Conservation (phyloP, 1,140 invertebrate genomes). For the Nasonia vitripennis region DNA sequence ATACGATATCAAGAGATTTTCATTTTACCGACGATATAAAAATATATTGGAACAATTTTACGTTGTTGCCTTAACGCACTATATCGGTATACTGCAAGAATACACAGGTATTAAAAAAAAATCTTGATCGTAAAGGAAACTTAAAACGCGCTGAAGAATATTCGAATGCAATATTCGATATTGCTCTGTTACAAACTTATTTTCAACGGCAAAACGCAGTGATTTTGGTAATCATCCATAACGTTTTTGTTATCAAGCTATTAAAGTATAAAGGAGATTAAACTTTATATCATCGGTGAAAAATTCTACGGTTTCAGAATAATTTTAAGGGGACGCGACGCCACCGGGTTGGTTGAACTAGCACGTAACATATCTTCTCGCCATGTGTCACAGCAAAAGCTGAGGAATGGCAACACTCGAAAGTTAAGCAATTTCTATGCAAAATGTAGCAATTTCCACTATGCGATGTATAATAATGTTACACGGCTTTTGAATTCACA, state of each 20-base stretch:
- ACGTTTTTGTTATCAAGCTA: neutral
- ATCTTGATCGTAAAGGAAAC: neutral
- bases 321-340: neutral
- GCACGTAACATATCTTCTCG: neutral
- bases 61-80: neutral
- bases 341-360: neutral
- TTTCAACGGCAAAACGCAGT: neutral
- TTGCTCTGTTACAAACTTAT: neutral
- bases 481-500: too few relatives aligned
- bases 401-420: constrained; percentile 8
- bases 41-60: neutral
- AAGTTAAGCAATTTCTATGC: constrained; percentile 15
- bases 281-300: neutral
- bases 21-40: too few relatives aligned
- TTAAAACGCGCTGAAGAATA: neutral
- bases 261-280: neutral
- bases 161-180: neutral
- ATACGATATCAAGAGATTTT: too few relatives aligned
- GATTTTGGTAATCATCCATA: neutral
- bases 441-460: neutral
- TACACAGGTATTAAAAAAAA: neutral
- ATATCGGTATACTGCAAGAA: neutral
- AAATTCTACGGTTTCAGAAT: neutral
- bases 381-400: neutral
- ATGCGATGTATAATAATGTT: neutral